A percentile compares a stretch with the other conserved stretches of the same genome.
These are phyloP conservation scores for Andricus quercusramuli DNA, from an alignment of 2,888 invertebrate species.

Conservation along the genomic window DNA sequence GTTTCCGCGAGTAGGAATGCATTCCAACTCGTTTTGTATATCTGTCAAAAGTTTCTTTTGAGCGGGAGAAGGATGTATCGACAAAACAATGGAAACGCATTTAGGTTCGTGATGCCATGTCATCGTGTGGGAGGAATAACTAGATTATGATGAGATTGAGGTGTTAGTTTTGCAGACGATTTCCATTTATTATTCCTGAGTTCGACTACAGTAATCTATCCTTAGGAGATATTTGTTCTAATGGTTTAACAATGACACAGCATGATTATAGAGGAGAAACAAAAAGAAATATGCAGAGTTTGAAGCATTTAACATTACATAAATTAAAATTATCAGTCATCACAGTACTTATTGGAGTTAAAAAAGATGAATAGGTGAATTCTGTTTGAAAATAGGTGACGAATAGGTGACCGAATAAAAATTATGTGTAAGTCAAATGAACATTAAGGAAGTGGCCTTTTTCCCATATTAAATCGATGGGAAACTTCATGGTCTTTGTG, in stretches of 20 bases:
- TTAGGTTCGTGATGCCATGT: background rate
- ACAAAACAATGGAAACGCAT: background rate
- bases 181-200: background rate
- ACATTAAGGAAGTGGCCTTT: too few relatives aligned
- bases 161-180: background rate
- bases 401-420: too few relatives aligned
- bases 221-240: background rate
- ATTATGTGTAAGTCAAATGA: too few relatives aligned
- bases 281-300: too few relatives aligned
- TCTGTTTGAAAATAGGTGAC: too few relatives aligned
- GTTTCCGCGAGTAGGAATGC: background rate
- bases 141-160: background rate
- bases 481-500: too few relatives aligned
- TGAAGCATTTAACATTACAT: too few relatives aligned
- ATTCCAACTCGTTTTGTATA: background rate
- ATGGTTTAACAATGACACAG: background rate
- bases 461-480: too few relatives aligned
- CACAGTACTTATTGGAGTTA: too few relatives aligned
- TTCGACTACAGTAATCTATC: background rate
- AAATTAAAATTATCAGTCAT: too few relatives aligned
- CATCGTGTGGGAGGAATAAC: background rate
- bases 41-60: background rate
- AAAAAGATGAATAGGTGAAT: too few relatives aligned
- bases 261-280: too few relatives aligned
- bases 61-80: background rate